phyloP scores from a whole-genome alignment of 2,113 vertebrate genomes.

The Labrus mixtus region DNA sequence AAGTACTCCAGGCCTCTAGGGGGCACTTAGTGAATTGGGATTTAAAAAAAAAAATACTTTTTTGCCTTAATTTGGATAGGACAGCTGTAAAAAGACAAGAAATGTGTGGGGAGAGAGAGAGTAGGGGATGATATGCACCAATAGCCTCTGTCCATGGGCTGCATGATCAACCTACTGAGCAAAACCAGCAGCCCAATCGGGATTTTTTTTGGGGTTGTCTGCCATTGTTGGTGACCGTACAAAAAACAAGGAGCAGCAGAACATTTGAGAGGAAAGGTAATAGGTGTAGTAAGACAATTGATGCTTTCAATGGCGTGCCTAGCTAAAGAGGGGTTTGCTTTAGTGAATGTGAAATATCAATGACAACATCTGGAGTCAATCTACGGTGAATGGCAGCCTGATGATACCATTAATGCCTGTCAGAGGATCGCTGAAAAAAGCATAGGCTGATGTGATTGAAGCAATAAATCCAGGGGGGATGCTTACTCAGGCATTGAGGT shows the following conservation, averaged over 20 bases:
- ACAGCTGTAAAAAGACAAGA: too few relatives aligned
- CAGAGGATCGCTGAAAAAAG: conserved; percentile 48
- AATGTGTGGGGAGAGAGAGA: too few relatives aligned
- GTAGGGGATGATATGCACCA: too few relatives aligned
- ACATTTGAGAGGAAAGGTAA: neutral
- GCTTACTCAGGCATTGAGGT: conserved; percentile 56
- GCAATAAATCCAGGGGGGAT: conserved; percentile 29
- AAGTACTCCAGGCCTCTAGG: too few relatives aligned
- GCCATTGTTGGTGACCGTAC: neutral
- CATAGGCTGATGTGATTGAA: conserved; percentile 16
- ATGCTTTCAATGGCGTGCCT: conserved; percentile 34
- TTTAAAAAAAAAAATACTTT: too few relatives aligned
- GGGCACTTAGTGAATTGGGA: too few relatives aligned
- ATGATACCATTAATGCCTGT: conserved; percentile 60
- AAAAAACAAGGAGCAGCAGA: neutral
- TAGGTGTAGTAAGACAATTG: conserved; percentile 5
- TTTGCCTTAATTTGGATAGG: too few relatives aligned
- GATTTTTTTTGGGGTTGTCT: too few relatives aligned
- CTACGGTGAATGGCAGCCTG: conserved; percentile 54
- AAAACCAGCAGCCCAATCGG: too few relatives aligned
- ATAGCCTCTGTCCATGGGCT: too few relatives aligned
- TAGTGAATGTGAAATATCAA: conserved; percentile 40
- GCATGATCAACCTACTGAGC: too few relatives aligned
- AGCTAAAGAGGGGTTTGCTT: conserved; percentile 45
- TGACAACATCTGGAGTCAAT: conserved; percentile 80